These are phyloP conservation scores for Rhopalosiphum maidis DNA, from an alignment of 1,140 invertebrate genomes.

Conservation along the genomic window DNA sequence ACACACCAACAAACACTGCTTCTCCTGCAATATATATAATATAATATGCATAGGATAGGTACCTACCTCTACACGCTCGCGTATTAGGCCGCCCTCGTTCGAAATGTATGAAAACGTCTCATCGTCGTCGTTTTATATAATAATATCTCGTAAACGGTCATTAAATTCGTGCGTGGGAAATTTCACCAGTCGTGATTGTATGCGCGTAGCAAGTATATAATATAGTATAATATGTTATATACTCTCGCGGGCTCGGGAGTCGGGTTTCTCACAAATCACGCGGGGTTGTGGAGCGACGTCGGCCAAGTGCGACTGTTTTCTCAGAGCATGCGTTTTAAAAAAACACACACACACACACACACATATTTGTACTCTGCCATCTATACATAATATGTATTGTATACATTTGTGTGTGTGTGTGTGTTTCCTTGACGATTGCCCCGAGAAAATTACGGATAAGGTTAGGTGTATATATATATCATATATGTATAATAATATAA, in stretches of 20 bases:
- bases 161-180: constrained; percentile 55
- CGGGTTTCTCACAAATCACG: background rate
- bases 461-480: background rate
- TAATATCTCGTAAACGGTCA: constrained; percentile 34
- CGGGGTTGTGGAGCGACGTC: background rate
- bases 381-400: background rate
- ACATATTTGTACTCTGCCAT: background rate
- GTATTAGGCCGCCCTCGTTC: background rate
- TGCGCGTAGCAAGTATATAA: background rate
- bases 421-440: background rate
- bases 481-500: too few relatives aligned
- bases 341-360: background rate
- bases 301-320: constrained; percentile 22
- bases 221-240: background rate
- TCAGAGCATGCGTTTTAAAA: background rate
- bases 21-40: background rate
- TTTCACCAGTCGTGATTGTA: constrained; percentile 7
- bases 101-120: background rate
- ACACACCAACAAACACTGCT: background rate
- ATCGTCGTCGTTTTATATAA: background rate
- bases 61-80: background rate
- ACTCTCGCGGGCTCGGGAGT: background rate
- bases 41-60: background rate
- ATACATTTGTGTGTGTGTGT: background rate
- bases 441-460: background rate